Evolutionary conservation across 2,888 invertebrate genomes (phyloP), one percentile per base, ranked within the genome.

Genomic region (Pachycephus smyrnensis): DNA sequence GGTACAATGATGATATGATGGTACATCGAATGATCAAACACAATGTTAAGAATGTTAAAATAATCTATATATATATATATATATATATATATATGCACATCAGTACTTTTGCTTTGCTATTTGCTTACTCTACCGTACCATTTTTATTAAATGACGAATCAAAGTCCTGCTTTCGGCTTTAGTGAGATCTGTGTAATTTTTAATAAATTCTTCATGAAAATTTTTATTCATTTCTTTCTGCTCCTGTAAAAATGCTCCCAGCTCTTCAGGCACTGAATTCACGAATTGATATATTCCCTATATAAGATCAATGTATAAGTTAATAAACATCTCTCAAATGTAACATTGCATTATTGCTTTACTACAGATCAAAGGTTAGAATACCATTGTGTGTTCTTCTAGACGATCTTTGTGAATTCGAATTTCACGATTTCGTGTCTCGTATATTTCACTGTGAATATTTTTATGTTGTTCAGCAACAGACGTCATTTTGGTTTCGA

Each of bases 361-460:
- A 73, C 73, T 73, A 69, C 31, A 0, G 15, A 40, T 40, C 15
- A 23, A 6, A 40, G 9, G 15, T 23, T 40, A 15, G 40, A 40
- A 23, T 71, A 86, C 85, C 74, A 75, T 81, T 77, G 79, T 83
- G 55, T 85, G 84, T 30, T 75, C 75, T 9, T 84, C 81, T n/a
- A 86, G 75, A n/a, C 77, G 55, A 32, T 77, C 37, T 31, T 76
- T 77, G 73, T 86, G 85, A 36, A 40, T 69, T 23, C 76, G 35
- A 11, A 86, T 80, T 77, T 86, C 85, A 15, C 76, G 73, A 11
- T 77, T 69, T 35, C 85, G 81, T 69, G 79, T 31, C 4, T 80
- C 79, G 75, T 83, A 83, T 73, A 79, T 55, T 32, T 77, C 23
- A 33, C 73, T 77, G 4, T 30, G 36, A 35, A 86, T 80, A 30